Evolutionary conservation across 2,888 invertebrate genomes (phyloP).

Genomic region (Thecophora atra): DNA sequence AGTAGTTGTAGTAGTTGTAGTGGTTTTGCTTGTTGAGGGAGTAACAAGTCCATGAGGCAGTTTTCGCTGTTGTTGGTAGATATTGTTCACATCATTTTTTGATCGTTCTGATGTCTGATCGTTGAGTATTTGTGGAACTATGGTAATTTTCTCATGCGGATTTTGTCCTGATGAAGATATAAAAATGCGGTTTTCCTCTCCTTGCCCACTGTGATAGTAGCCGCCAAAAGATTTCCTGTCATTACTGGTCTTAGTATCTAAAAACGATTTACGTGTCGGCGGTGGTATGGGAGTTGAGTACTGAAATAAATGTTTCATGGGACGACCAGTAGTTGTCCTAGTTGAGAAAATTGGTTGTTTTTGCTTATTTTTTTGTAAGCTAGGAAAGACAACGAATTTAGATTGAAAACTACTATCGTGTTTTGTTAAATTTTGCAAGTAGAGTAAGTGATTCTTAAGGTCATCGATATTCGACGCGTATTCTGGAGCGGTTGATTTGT

Average conservation of each 20-base stretch:
- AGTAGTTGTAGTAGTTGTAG: conserved; percentile 43
- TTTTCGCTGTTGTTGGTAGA: conserved; percentile 42
- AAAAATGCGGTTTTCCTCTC: conserved; percentile 51
- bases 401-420: conserved; percentile 65
- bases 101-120: conserved; percentile 55
- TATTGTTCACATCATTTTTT: conserved; percentile 42
- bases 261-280: conserved; percentile 54
- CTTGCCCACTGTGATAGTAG: conserved; percentile 55
- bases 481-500: conserved; percentile 50
- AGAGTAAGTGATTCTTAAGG: conserved; percentile 64
- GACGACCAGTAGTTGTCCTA: conserved; percentile 48
- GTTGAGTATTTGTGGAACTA: conserved; percentile 63
- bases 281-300: conserved; percentile 60
- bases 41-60: conserved; percentile 39
- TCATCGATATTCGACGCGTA: conserved; percentile 64
- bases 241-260: conserved; percentile 44
- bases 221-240: conserved; percentile 53
- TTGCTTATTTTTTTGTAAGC: conserved; percentile 59
- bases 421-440: conserved; percentile 65
- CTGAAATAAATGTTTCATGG: conserved; percentile 55
- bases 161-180: conserved; percentile 47
- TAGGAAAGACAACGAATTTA: conserved; percentile 66
- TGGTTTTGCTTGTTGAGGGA: conserved; percentile 42
- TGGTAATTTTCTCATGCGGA: conserved; percentile 56
- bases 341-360: conserved; percentile 39